These are phyloP conservation scores for Hypercompe scribonia DNA, from an alignment of 2,888 invertebrate species.

Conservation along the genomic window DNA sequence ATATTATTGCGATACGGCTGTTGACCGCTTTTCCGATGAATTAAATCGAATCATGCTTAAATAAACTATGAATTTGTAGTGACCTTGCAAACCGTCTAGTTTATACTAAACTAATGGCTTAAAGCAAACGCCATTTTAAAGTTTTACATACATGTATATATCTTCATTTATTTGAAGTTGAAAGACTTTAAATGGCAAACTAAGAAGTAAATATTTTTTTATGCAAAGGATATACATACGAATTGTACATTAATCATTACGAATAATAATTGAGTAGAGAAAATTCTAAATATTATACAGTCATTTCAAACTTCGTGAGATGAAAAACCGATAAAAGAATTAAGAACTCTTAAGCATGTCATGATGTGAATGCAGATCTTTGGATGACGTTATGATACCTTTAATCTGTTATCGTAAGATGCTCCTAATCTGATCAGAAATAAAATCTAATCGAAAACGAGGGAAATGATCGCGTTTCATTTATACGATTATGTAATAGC, in stretches of 20 bases:
- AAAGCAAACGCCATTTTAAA: conserved; percentile 16
- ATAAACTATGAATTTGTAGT: neutral
- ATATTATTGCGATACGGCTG: too few species aligned
- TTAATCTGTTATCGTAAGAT: neutral
- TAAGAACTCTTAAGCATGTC: neutral
- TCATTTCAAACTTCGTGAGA: neutral
- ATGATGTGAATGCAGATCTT: neutral
- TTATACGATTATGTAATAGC: neutral
- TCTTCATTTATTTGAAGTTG: too few species aligned
- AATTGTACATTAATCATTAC: neutral
- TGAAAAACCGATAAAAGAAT: neutral
- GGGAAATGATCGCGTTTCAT: neutral
- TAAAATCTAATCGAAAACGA: neutral
- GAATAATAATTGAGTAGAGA: too few species aligned
- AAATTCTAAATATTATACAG: neutral
- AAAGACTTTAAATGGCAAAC: neutral
- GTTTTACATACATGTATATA: too few species aligned
- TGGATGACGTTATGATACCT: neutral
- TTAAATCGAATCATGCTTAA: neutral
- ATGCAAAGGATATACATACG: neutral
- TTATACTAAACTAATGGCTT: neutral
- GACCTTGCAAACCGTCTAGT: neutral
- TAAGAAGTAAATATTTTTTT: neutral
- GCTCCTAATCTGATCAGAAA: neutral
- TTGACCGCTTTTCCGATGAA: neutral